Evolutionary conservation across 2,797 vertebrate species (phyloP).

Genomic region (Prunella strophiata): DNA sequence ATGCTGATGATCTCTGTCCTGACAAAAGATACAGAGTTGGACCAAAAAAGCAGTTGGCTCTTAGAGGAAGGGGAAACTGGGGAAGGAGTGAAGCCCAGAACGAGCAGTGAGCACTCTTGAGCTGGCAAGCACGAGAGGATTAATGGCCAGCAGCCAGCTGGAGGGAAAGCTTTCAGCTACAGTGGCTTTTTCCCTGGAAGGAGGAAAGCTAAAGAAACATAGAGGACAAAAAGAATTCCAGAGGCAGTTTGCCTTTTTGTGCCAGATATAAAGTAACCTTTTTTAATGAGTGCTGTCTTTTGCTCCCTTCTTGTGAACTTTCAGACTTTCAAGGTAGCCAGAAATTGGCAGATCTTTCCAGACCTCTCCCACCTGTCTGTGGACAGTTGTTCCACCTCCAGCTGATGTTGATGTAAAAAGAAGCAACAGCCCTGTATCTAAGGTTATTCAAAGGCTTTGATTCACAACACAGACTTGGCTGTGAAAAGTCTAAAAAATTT

Average conservation of each 20-base stretch:
- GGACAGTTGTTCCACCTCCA: not conserved
- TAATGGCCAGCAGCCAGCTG: slow-evolving; percentile 57
- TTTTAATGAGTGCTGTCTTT: slow-evolving; percentile 26
- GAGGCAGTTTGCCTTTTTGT: slow-evolving; percentile 58
- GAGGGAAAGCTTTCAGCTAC: slow-evolving; percentile 49
- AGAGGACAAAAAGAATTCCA: slow-evolving; percentile 61
- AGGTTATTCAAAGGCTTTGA: not conserved
- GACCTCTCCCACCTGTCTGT: not conserved
- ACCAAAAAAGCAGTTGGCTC: slow-evolving; percentile 12
- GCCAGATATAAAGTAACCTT: slow-evolving; percentile 46
- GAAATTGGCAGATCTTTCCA: not conserved
- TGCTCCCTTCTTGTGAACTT: slow-evolving; percentile 10
- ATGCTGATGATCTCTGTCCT: not conserved
- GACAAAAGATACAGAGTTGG: not conserved
- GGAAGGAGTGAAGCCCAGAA: slow-evolving; percentile 27
- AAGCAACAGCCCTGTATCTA: not conserved
- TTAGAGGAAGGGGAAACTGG: slow-evolving; percentile 27
- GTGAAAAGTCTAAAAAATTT: not conserved
- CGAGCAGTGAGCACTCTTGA: slow-evolving; percentile 28
- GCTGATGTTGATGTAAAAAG: not conserved
- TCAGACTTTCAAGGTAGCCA: slow-evolving; percentile 13
- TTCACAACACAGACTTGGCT: not conserved
- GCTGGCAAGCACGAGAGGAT: slow-evolving; percentile 46
- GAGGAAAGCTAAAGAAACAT: slow-evolving; percentile 37
- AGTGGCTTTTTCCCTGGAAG: slow-evolving; percentile 30